Evolutionary conservation across 37 sponge, comb jelly and placozoan genomes (phyloP), one percentile per base, ranked within the genome.

Genomic region (Oopsacas minuta): DNA sequence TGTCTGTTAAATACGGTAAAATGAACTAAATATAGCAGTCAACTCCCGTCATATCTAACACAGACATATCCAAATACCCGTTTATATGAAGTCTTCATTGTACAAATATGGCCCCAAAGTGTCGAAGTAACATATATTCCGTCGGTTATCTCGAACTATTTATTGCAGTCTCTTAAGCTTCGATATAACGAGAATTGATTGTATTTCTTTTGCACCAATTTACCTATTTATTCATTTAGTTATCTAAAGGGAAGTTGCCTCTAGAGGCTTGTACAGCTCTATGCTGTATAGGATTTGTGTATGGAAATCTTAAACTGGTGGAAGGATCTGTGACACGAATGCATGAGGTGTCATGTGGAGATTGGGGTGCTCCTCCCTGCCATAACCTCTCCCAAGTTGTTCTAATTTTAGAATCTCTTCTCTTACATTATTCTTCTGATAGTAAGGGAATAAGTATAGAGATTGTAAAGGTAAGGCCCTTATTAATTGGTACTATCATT

Each of bases 281-380:
- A 10, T 61, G 75, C 75, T 61, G 75, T 34, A 61, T 61, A 61
- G 75, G 75, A 3, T 61, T 61, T n/a, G 75, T 61, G 75, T 61
- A 61, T 34, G 75, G 75, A n/a, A 34, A 61, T 34, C 20, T 25
- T 3, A 61, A 61, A 34, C 7, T 61, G 75, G 28, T 61, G 75
- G 75, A 61, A 34, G 75, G 7, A 12, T 10, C 75, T 5, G 75
- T 61, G 28, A 20, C 28, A 3, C 75, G 28, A 34, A 61, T 61
- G 75, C 75, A 61, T 12, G 75, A 61, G 75, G 17, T 61, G 17
- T 61, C 32, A 25, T 61, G 75, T 12, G 75, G 75, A 3, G 75
- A 61, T 12, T 61, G 75, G 75, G 75, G 75, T 32, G 75, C 75
- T 12, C 75, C 75, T 12, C 75, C 75, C 75, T 61, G 75, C 75